Conservation (phyloP, 2,797 vertebrate genomes). For the Galaxias olidus region DNA sequence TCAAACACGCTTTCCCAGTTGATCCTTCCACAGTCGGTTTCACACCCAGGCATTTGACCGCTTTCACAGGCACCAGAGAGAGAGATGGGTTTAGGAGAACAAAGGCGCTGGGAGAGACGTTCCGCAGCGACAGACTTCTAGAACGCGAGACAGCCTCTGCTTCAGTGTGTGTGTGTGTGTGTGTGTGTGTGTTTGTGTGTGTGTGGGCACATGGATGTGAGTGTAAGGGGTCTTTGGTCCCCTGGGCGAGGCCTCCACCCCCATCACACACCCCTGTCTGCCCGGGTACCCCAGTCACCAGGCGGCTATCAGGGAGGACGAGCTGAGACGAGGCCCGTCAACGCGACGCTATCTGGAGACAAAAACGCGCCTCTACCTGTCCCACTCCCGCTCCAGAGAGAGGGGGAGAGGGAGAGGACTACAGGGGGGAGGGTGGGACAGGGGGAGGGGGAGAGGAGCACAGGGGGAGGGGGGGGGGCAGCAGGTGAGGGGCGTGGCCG, state of each 20-base stretch:
- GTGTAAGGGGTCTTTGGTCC: too few species aligned
- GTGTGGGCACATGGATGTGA: too few species aligned
- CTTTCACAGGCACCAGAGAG: too few species aligned
- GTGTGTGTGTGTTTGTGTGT: too few species aligned
- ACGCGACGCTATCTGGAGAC: constrained; percentile 51
- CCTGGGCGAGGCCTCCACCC: constrained; percentile 32
- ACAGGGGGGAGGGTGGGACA: constrained; percentile 17
- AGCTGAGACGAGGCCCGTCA: too few species aligned
- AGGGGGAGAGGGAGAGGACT: neutral
- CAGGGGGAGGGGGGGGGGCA: neutral
- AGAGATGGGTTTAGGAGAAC: too few species aligned
- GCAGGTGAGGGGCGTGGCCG: constrained; percentile 4
- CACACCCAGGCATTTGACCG: constrained; percentile 16
- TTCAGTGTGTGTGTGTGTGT: too few species aligned
- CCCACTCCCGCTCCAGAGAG: constrained; percentile 25
- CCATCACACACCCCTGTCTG: too few species aligned
- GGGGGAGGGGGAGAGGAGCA: neutral
- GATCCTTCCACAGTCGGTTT: constrained; percentile 26
- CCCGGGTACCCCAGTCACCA: constrained; percentile 40
- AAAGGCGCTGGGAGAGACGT: too few species aligned
- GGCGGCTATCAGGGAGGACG: constrained; percentile 43
- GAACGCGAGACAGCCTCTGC: too few species aligned
- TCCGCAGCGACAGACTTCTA: too few species aligned
- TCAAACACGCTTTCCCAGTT: constrained; percentile 53
- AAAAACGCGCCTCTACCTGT: constrained; percentile 57